Conservation (phyloP, 2,888 invertebrate species). For the Clostera curtula region DNA sequence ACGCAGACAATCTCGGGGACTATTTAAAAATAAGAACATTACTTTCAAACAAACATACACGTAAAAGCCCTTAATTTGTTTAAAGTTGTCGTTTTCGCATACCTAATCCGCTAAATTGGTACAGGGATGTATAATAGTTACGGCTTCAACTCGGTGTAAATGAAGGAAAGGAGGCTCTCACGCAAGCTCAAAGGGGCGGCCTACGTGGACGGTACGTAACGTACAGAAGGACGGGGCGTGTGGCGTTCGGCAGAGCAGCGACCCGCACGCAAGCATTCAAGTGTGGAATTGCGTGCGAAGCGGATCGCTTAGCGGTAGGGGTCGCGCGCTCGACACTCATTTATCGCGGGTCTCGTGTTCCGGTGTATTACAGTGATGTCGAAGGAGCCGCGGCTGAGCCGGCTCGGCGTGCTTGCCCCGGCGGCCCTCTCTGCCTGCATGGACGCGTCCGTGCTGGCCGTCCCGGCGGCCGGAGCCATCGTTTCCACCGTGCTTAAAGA, state of each 20-base stretch:
- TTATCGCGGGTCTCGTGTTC: slow-evolving; percentile 17
- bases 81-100: too few species aligned
- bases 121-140: too few species aligned
- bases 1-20: too few species aligned
- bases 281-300: slow-evolving; percentile 54
- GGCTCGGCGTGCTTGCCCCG: slow-evolving; percentile 63
- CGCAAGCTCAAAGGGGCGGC: background rate
- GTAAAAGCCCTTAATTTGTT: too few species aligned
- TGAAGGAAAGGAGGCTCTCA: too few species aligned
- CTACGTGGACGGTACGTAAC: too few species aligned
- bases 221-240: too few species aligned
- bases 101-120: too few species aligned
- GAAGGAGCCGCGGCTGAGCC: slow-evolving; percentile 46
- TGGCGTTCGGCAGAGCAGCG: slow-evolving; percentile 11
- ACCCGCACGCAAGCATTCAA: slow-evolving; percentile 37
- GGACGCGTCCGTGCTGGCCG: slow-evolving; percentile 65
- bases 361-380: slow-evolving; percentile 44
- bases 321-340: too few species aligned
- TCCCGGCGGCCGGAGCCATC: slow-evolving; percentile 64
- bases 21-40: too few species aligned
- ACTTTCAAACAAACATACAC: too few species aligned
- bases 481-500: slow-evolving; percentile 66
- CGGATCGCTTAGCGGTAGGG: slow-evolving; percentile 62
- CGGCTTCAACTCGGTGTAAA: too few species aligned
- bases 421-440: slow-evolving; percentile 63